Base-by-base conservation (phyloP, 2,888 invertebrate species). In the Erebia ligea region DNA sequence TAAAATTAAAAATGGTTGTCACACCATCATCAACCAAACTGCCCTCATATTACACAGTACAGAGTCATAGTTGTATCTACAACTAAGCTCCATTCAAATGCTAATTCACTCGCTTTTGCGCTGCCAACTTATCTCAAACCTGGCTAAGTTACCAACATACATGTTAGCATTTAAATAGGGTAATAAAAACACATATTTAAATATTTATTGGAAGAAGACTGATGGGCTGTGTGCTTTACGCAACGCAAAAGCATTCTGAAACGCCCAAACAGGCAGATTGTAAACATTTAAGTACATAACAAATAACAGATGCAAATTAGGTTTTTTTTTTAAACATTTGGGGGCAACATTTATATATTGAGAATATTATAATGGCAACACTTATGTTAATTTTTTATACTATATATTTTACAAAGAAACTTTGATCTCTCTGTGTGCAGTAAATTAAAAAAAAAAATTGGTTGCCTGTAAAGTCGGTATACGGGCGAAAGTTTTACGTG, bases 251-350 rank as follows among this genome's bases (percentile, higher is more conserved):
- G 17, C 17, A 52, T 54, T 54, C 10, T 10, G 0, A 17, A 19
- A 54, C 19, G 2, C 40, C 6, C n/a, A n/a, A 40, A 59, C 11
- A 3, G 42, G 10, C n/a, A 42, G 2, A 17, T 40, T 40, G 40
- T 34, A 42, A 59, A n/a, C 6, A 17, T 59, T 57, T 59, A 59
- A 59, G 59, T 59, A 59, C 59, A 59, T 40, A 2, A 59, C 2
- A 34, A 59, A 15, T 57, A 25, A 57, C 57, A 25, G 57, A 57
- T 57, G 34, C 25, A 57, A 57, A 57, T 57, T 5, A 57, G 56
- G 21, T 25, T 25, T 5, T 57, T 21, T 57, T 11, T 13, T 34
- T 5, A 57, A 25, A 56, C 6, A 25, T 57, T 21, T 57, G 25
- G 4, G 15, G 21, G 13, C 25, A 57, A 57, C 25, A 11, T 56